phyloP scores from a whole-genome alignment of 2,113 vertebrate species.

The Toxotes jaculatrix region DNA sequence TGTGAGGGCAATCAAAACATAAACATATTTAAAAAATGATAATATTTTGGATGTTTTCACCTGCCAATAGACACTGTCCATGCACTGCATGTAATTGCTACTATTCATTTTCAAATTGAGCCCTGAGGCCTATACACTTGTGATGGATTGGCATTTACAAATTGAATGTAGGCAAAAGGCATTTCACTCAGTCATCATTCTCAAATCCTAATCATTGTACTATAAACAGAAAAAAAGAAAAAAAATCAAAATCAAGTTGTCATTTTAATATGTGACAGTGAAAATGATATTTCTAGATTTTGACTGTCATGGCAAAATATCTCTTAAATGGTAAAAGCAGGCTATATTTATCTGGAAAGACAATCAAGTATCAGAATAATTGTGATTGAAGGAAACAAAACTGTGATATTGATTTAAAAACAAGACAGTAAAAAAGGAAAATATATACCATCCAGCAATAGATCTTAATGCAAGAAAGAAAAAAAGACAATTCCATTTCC shows the following conservation, averaged over 20 bases:
- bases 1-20: slow-evolving; percentile 30
- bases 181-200: slow-evolving; percentile 59
- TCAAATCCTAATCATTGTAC: slow-evolving; percentile 53
- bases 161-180: slow-evolving; percentile 65
- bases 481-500: slow-evolving; percentile 62
- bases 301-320: slow-evolving; percentile 66
- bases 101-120: slow-evolving; percentile 42
- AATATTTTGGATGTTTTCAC: slow-evolving; percentile 34
- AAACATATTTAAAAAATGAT: slow-evolving; percentile 7
- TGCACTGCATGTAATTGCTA: slow-evolving; percentile 57
- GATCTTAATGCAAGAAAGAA: slow-evolving; percentile 73
- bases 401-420: slow-evolving; percentile 71
- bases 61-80: slow-evolving; percentile 42
- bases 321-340: slow-evolving; percentile 67
- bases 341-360: slow-evolving; percentile 63
- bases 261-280: slow-evolving; percentile 62
- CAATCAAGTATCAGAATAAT: slow-evolving; percentile 74
- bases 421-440: slow-evolving; percentile 70
- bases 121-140: slow-evolving; percentile 47
- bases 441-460: slow-evolving; percentile 79
- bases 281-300: slow-evolving; percentile 66
- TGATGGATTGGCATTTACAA: slow-evolving; percentile 68
- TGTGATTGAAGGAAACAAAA: slow-evolving; percentile 76
- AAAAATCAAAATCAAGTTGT: slow-evolving; percentile 54
- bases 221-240: slow-evolving; percentile 12